Evolutionary conservation across 37 sponge, comb jelly and placozoan genomes (phyloP).

Genomic region (Oopsacas minuta): DNA sequence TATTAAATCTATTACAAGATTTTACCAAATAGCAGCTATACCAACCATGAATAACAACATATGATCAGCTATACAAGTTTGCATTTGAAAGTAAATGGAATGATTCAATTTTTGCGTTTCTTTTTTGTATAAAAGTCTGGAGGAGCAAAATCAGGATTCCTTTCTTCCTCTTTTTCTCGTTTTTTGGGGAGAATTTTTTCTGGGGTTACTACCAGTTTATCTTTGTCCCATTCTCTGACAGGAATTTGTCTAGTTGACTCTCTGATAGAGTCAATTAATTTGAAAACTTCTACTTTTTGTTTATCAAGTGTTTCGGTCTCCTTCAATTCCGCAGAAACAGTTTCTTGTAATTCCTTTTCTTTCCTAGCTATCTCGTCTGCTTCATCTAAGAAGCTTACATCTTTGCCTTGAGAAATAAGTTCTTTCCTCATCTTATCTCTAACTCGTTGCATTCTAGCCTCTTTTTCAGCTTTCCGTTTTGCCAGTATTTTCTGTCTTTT

Average conservation of each 20-base stretch:
- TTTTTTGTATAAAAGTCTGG: conserved; percentile 37
- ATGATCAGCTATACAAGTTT: neutral
- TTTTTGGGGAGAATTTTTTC: neutral
- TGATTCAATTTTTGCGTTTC: neutral
- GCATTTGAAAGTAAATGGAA: neutral
- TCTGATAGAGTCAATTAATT: neutral
- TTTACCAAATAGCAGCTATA: too few relatives aligned
- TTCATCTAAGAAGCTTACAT: neutral
- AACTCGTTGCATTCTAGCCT: neutral
- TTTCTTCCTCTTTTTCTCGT: conserved; percentile 45
- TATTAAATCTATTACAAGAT: too few relatives aligned
- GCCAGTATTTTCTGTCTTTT: neutral
- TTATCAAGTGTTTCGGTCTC: neutral
- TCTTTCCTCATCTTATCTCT: neutral
- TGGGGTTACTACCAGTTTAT: neutral
- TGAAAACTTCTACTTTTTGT: neutral
- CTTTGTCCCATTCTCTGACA: conserved; percentile 14
- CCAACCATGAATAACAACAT: neutral
- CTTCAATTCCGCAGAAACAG: neutral
- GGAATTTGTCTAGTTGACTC: neutral
- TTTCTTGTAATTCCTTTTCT: neutral
- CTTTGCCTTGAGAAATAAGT: neutral
- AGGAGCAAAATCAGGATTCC: conserved; percentile 70
- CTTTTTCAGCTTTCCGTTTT: neutral
- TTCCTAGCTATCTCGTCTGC: neutral